phyloP scores from a whole-genome alignment of 2,888 invertebrate genomes.

The Prenolepis imparis region DNA sequence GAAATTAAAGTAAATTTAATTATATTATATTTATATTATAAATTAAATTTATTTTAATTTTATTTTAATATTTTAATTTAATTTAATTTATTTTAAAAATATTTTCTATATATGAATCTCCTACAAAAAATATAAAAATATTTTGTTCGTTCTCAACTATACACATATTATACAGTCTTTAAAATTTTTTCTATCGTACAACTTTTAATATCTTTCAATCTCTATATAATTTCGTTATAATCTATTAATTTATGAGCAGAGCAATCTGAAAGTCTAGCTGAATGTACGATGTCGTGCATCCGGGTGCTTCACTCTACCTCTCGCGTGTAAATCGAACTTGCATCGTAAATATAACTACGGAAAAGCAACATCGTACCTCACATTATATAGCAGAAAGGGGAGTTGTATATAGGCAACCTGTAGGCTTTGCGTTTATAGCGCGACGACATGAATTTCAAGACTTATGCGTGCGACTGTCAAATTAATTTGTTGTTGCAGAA shows the following conservation, averaged over 20 bases:
- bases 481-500: conserved; percentile 33
- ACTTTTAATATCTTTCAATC: not conserved
- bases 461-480: conserved; percentile 38
- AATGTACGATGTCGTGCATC: conserved; percentile 57
- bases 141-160: not conserved
- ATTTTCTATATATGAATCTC: not conserved
- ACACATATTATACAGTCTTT: not conserved
- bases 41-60: too few species aligned
- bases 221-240: not conserved
- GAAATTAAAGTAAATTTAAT: not conserved
- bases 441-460: conserved; percentile 39
- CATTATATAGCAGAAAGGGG: conserved; percentile 13
- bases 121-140: not conserved
- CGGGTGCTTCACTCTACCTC: conserved; percentile 62
- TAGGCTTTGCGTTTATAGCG: conserved; percentile 36
- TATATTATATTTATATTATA: too few species aligned
- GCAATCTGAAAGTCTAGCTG: not conserved
- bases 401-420: conserved; percentile 24
- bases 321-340: conserved; percentile 65
- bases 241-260: not conserved
- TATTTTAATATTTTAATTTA: too few species aligned
- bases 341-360: conserved; percentile 58
- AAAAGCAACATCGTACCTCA: conserved; percentile 52
- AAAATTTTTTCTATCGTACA: not conserved
- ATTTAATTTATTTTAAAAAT: too few species aligned